These are phyloP conservation scores for Nemoura dubitans DNA, from an alignment of 2,888 invertebrate species.

Conservation along the genomic window DNA sequence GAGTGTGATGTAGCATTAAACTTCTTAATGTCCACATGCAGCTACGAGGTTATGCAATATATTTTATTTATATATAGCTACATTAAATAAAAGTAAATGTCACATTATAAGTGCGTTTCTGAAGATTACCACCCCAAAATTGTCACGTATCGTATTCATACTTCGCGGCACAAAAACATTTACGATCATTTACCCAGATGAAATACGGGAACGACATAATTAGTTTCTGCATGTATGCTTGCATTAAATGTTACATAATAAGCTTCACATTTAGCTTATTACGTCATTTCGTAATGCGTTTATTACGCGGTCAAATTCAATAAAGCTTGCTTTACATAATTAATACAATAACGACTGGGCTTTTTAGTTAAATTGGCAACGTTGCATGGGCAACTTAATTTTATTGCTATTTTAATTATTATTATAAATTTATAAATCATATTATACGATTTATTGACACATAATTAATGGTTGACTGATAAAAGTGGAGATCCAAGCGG, in stretches of 20 bases:
- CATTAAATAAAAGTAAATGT: neutral
- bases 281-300: neutral
- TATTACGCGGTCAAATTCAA: neutral
- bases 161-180: neutral
- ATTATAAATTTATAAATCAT: too few species aligned
- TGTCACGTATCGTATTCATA: neutral
- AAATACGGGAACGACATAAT: neutral
- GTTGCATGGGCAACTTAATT: neutral
- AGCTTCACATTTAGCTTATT: neutral
- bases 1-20: neutral
- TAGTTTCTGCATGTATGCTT: neutral
- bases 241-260: neutral
- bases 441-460: conserved; percentile 22
- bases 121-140: neutral
- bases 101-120: neutral
- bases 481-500: neutral
- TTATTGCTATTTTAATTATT: neutral
- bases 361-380: neutral
- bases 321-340: neutral
- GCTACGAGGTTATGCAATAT: neutral
- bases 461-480: neutral
- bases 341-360: neutral
- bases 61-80: neutral
- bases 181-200: too few species aligned
- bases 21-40: neutral